Conservation (phyloP, 2,797 vertebrate genomes). For the Eurystomus glaucurus region DNA sequence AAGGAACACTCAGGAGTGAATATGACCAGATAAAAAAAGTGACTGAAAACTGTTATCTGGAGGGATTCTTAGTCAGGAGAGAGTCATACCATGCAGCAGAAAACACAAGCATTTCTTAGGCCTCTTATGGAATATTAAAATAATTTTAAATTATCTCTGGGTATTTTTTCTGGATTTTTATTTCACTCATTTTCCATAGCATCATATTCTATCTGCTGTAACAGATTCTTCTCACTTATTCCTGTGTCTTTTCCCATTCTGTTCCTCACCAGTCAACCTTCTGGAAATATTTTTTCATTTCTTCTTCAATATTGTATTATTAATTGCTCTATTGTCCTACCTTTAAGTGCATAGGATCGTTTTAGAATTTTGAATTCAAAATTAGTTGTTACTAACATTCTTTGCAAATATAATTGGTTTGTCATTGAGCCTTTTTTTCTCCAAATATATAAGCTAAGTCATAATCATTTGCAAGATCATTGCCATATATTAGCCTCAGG, state of each 20-base stretch:
- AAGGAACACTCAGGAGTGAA: neutral
- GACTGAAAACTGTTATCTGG: neutral
- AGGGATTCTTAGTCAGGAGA: neutral
- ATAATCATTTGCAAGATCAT: neutral
- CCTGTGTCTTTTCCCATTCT: neutral
- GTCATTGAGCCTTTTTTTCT: neutral
- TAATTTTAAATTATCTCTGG: neutral
- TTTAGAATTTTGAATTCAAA: neutral
- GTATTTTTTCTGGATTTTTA: neutral
- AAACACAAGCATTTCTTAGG: neutral
- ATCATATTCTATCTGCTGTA: neutral
- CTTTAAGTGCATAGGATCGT: neutral
- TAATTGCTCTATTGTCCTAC: neutral
- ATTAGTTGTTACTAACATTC: neutral
- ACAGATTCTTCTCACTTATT: neutral
- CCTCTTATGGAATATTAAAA: neutral
- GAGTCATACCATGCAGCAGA: neutral
- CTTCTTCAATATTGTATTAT: neutral
- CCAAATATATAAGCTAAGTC: neutral
- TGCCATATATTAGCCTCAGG: neutral
- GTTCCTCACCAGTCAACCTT: neutral
- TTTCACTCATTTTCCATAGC: neutral
- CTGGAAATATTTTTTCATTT: neutral
- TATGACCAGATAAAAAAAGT: neutral
- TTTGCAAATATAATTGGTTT: neutral